Base-by-base conservation (phyloP, 2,888 invertebrate species). In the Antheraea yamamai region DNA sequence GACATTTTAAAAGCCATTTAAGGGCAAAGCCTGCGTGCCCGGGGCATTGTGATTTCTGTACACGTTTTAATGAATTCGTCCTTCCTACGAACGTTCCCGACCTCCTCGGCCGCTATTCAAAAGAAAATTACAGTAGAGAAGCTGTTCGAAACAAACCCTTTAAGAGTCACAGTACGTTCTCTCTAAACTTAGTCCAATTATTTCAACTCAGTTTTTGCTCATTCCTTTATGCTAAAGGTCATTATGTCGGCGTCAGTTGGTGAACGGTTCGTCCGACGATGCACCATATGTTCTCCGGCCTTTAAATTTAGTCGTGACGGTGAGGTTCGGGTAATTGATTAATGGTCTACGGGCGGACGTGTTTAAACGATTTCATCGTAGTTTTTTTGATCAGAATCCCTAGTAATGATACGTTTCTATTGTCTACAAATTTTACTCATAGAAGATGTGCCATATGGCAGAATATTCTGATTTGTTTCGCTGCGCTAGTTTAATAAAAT, bases 191-290 rank as follows among this genome's bases (percentile, higher is more conserved):
- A 87, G 83, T 89, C 89, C 93, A 93, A 93, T 94, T 92, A 93
- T 92, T 91, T 89, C 83, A 82, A 83, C 85, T 88, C 85, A 87
- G 81, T 88, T 92, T 92, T 91, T 90, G 86, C 87, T 89, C 87
- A 85, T 89, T 87, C 84, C 88, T 90, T 89, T 90, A 85, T 85
- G 85, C 84, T 87, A 88, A 84, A 87, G 89, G 90, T 91, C 89
- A 91, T 93, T 92, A 92, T 85, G 87, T 84, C 83, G 80, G 91
- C 93, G 95, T 93, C 95, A 94, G 94, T 92, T 94, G 95, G 94
- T 84, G 83, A 89, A 87, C 93, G 93, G 78, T 81, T 84, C 81
- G 85, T 83, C 81, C 81, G 83, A 82, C 84, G 85, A 81, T 84
- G 85, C 91, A 84, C 92, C 93, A 94, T 93, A 92, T 94, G 94